Percentiles rank a stretch among this genome's conserved stretches.
These are phyloP conservation scores for Sinonovacula constricta DNA, from an alignment of 1,140 invertebrate genomes.

Conservation along the genomic window DNA sequence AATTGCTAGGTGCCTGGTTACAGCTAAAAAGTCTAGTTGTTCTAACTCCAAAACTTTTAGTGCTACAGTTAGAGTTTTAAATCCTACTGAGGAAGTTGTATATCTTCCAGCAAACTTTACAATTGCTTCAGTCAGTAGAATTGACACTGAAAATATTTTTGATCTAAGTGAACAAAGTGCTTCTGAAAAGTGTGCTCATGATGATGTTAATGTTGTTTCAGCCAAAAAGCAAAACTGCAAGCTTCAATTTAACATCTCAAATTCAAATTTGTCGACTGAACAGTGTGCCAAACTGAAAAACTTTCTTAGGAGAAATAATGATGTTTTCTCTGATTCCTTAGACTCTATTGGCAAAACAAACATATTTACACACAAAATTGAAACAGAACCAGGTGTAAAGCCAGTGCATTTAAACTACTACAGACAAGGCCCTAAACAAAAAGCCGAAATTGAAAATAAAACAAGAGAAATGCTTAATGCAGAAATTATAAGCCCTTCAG, in stretches of 20 bases:
- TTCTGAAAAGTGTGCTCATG: not conserved
- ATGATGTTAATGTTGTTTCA: not conserved
- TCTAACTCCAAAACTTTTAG: not conserved
- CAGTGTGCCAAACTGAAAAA: slow-evolving; percentile 14
- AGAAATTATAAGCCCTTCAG: slow-evolving; percentile 18
- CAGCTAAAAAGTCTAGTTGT: slow-evolving; percentile 2
- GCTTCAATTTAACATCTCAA: slow-evolving; percentile 19
- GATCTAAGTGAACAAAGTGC: slow-evolving; percentile 1
- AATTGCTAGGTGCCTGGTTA: slow-evolving; percentile 30
- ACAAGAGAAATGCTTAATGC: slow-evolving; percentile 36
- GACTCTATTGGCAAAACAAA: slow-evolving; percentile 38
- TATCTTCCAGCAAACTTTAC: slow-evolving; percentile 20
- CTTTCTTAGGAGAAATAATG: slow-evolving; percentile 50
- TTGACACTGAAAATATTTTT: not conserved
- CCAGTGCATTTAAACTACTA: slow-evolving; percentile 37
- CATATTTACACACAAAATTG: slow-evolving; percentile 51
- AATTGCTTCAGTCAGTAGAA: slow-evolving; percentile 24
- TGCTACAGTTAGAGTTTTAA: slow-evolving; percentile 12
- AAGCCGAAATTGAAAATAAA: slow-evolving; percentile 48
- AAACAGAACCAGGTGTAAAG: slow-evolving; percentile 24
- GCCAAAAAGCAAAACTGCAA: not conserved
- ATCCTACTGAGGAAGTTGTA: slow-evolving; percentile 18
- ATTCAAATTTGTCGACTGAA: slow-evolving; percentile 23
- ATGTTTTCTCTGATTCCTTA: slow-evolving; percentile 52
- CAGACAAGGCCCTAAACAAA: slow-evolving; percentile 16